A percentile compares a stretch with the other conserved stretches of the same genome.
Evolutionary conservation across 2,113 vertebrate genomes (phyloP).

Genomic region (Pica pica): DNA sequence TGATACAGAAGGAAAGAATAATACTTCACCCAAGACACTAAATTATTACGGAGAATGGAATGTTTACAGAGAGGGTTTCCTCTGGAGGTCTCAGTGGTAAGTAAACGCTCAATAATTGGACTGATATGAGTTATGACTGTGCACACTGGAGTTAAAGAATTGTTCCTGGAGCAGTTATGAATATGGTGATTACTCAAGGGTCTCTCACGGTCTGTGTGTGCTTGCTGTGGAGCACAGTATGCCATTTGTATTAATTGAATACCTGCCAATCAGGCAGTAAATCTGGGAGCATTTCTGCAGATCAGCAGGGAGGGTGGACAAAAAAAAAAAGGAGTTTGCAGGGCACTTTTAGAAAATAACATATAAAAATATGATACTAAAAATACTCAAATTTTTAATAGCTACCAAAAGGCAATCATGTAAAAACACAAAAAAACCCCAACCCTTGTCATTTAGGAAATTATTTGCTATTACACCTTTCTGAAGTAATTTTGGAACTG

Average conservation of each 20-base stretch:
- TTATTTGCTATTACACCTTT: neutral
- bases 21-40: neutral
- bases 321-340: neutral
- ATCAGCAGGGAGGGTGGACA: neutral
- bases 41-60: neutral
- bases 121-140: neutral
- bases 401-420: neutral
- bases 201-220: neutral
- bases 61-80: neutral
- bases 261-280: neutral
- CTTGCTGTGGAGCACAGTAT: neutral
- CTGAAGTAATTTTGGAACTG: neutral
- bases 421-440: neutral
- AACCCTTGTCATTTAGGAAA: neutral
- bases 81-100: neutral
- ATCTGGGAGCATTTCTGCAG: neutral
- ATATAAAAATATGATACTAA: neutral
- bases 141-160: neutral
- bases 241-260: neutral
- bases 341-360: neutral
- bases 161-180: neutral
- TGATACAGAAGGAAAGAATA: neutral
- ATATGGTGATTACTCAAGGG: neutral
- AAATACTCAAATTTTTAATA: neutral
- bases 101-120: neutral